These are phyloP conservation scores for Acipenser transmontanus DNA, from an alignment of 2,797 vertebrate species.

Conservation along the genomic window DNA sequence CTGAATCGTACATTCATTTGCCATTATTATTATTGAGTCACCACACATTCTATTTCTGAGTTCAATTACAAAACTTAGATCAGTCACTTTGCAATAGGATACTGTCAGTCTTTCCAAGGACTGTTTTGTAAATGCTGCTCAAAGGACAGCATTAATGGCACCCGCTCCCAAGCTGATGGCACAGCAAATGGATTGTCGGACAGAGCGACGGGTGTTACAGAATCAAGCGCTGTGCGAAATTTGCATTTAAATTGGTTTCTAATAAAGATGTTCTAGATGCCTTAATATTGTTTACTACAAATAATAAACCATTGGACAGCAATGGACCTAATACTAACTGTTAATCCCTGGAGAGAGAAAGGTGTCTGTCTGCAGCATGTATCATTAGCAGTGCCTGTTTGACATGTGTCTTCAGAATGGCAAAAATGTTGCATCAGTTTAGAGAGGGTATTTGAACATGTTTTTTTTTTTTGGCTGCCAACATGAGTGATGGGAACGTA, in stretches of 20 bases:
- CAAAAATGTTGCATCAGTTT: too few species aligned
- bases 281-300: background rate
- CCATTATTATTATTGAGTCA: too few species aligned
- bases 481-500: too few species aligned
- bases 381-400: too few species aligned
- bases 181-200: background rate
- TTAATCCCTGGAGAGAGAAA: background rate
- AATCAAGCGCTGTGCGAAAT: background rate
- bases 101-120: background rate
- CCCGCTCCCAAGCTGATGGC: background rate
- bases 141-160: slow-evolving; percentile 1
- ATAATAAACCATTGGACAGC: background rate
- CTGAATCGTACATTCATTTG: too few species aligned
- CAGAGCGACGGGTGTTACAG: background rate
- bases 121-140: background rate
- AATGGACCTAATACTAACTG: background rate
- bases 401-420: too few species aligned
- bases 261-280: background rate
- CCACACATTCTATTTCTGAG: too few species aligned
- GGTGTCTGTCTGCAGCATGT: too few species aligned
- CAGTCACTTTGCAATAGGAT: background rate
- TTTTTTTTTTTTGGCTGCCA: too few species aligned
- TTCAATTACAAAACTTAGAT: too few species aligned
- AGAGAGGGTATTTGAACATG: too few species aligned
- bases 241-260: slow-evolving; percentile 4